Base-by-base conservation (phyloP, 2,113 vertebrate species). In the Bolborhynchus lineola region DNA sequence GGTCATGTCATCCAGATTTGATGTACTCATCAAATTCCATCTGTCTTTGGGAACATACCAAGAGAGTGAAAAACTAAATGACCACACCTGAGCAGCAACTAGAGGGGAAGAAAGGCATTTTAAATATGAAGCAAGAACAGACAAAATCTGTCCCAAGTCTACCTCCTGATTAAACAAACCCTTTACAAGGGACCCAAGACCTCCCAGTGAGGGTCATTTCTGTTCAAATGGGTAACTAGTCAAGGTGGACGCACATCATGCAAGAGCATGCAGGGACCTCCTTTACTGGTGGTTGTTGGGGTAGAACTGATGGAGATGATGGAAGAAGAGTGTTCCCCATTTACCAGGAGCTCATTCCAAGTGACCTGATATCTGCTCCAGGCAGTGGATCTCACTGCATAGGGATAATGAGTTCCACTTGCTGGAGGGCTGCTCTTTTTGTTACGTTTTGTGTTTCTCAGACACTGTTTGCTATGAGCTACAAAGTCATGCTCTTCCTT, bases 181-280 rank as follows among this genome's bases (percentile, higher is more conserved):
- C 17, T 63, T 67, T 69, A 42, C 52, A n/a, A 55, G 6, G 39
- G 24, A 82, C 8, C 6, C 18, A 49, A 74, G 28, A 49, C 17
- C 80, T 72, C 33, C 9, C 44, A 79, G 21, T 31, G 24, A 55
- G 29, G 25, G 19, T 21, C 16, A 11, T 3, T 44, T 55, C 21
- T 77, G 41, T n/a, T 57, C 57, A 64, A 57, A 80, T 2, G 4
- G 10, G 16, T 63, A 37, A 33, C 15, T 75, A 46, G 49, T 59
- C 28, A 46, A 68, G 46, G 24, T 25, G 19, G 46, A 13, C 0
- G 2, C 0, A 1, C 20, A 67, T 19, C 2, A 1, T 16, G 33
- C 18, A 74, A 71, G 46, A 42, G 42, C 33, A 49, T 15, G 31
- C 31, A 80, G 42, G 31, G n/a, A 46, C 25, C 44, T 84, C n/a